phyloP scores from a whole-genome alignment of 1,140 invertebrate species.

The Zophobas morio region DNA sequence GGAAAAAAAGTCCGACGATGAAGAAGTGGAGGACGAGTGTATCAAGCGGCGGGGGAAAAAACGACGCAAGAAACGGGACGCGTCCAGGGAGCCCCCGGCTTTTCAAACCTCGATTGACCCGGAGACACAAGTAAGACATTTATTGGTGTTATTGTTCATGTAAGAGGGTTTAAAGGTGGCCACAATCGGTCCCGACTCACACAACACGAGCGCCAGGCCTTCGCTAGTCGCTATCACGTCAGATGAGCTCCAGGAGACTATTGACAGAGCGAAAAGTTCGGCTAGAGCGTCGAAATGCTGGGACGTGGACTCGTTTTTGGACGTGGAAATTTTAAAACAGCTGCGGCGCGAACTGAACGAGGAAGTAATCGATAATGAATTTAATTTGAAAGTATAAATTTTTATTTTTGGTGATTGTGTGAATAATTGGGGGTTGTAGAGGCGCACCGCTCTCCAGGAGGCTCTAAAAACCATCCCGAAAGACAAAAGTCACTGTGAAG shows the following conservation, averaged over 20 bases:
- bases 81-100: slow-evolving; percentile 69
- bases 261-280: slow-evolving; percentile 41
- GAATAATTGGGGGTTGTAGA: slow-evolving; percentile 62
- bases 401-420: not conserved
- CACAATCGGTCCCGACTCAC: slow-evolving; percentile 71
- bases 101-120: slow-evolving; percentile 70
- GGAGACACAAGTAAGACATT: slow-evolving; percentile 72
- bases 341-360: slow-evolving; percentile 77
- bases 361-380: slow-evolving; percentile 79
- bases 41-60: slow-evolving; percentile 67
- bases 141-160: not conserved
- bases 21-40: slow-evolving; percentile 62
- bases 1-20: slow-evolving; percentile 44
- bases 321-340: slow-evolving; percentile 75
- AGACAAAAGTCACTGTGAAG: slow-evolving; percentile 90
- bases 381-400: slow-evolving; percentile 73
- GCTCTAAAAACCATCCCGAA: slow-evolving; percentile 71
- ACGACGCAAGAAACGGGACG: slow-evolving; percentile 68
- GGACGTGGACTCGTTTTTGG: slow-evolving; percentile 67
- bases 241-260: slow-evolving; percentile 60
- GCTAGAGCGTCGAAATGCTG: slow-evolving; percentile 35
- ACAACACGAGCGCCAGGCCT: slow-evolving; percentile 71
- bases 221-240: slow-evolving; percentile 66
- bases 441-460: slow-evolving; percentile 76
- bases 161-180: slow-evolving; percentile 66